phyloP scores from a whole-genome alignment of 2,888 invertebrate genomes.

The Thecophora atra region DNA sequence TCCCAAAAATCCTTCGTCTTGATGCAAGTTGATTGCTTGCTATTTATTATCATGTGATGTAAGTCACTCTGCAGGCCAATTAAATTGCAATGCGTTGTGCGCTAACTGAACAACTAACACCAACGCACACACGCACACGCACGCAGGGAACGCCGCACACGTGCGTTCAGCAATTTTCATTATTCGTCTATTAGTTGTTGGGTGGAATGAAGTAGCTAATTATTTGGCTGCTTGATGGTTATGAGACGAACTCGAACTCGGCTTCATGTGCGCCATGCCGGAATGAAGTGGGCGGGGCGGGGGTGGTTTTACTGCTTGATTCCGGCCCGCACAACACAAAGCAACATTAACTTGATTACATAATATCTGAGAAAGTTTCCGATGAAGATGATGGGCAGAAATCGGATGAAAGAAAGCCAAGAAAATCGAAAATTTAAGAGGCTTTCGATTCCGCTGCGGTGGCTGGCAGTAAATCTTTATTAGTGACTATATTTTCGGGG shows the following conservation, averaged over 20 bases:
- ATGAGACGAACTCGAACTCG: neutral
- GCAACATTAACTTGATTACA: too few relatives aligned
- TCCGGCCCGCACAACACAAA: too few relatives aligned
- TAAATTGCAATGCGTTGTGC: neutral
- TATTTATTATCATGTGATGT: neutral
- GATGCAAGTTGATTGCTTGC: neutral
- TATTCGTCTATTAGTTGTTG: neutral
- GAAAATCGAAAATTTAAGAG: too few relatives aligned
- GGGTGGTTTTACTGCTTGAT: too few relatives aligned
- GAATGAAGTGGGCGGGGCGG: neutral
- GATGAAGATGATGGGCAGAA: too few relatives aligned
- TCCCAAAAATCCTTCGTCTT: neutral
- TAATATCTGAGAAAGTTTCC: too few relatives aligned
- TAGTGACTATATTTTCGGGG: neutral
- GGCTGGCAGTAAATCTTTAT: neutral
- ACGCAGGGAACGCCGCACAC: neutral
- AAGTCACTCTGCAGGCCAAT: neutral
- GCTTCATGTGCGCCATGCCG: neutral
- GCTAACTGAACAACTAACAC: too few relatives aligned
- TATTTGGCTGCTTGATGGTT: neutral
- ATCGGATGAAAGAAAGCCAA: too few relatives aligned
- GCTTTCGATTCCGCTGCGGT: neutral
- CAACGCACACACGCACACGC: conserved; percentile 14
- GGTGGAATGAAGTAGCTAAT: conserved; percentile 1
- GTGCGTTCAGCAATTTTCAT: conserved; percentile 2